phyloP scores from a whole-genome alignment of 1,140 invertebrate species.

The Drosophila neocordata region DNA sequence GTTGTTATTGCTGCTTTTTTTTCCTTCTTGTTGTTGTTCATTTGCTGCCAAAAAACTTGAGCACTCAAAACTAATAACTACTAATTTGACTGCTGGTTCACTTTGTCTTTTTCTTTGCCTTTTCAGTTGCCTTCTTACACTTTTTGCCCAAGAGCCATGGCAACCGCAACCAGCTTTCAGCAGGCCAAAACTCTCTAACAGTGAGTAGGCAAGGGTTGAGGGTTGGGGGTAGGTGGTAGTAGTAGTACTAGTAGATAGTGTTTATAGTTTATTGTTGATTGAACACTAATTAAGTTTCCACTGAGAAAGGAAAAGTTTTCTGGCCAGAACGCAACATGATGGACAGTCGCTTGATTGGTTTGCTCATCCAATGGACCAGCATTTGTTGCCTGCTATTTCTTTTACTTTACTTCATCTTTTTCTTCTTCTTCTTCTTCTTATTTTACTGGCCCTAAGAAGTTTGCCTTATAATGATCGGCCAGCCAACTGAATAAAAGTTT shows the following conservation, averaged over 20 bases:
- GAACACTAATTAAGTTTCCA: slow-evolving; percentile 81
- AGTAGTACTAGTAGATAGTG: slow-evolving; percentile 35
- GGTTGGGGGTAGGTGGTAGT: background rate
- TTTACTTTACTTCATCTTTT: too few species aligned
- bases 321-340: slow-evolving; percentile 49
- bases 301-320: slow-evolving; percentile 67
- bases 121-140: slow-evolving; percentile 39
- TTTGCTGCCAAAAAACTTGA: slow-evolving; percentile 32
- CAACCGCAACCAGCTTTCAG: slow-evolving; percentile 70
- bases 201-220: background rate
- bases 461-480: slow-evolving; percentile 64
- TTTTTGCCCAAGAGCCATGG: slow-evolving; percentile 59
- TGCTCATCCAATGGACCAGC: slow-evolving; percentile 26
- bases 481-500: slow-evolving; percentile 63
- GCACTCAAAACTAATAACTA: slow-evolving; percentile 78
- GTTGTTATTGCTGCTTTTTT: slow-evolving; percentile 63
- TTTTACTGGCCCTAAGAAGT: slow-evolving; percentile 51
- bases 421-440: background rate
- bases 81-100: slow-evolving; percentile 58
- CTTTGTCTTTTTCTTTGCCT: slow-evolving; percentile 28
- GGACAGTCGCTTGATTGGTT: slow-evolving; percentile 74
- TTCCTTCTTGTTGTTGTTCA: slow-evolving; percentile 21
- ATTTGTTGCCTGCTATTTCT: background rate
- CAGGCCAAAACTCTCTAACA: slow-evolving; percentile 55
- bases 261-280: slow-evolving; percentile 82